Conservation (phyloP, 2,888 invertebrate species). For the Orgyia antiqua region DNA sequence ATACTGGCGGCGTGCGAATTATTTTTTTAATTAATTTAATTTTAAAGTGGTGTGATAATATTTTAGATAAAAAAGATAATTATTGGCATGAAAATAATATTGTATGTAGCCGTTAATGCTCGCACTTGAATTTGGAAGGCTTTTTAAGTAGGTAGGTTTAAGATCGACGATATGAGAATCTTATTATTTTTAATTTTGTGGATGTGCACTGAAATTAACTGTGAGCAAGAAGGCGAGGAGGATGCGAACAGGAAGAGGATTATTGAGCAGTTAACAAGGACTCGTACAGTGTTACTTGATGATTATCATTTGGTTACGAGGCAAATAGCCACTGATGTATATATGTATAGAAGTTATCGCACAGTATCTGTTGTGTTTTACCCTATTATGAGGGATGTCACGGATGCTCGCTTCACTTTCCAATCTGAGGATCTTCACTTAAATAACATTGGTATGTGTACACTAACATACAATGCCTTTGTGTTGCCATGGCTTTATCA, state of each 20-base stretch:
- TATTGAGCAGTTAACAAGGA: conserved; percentile 58
- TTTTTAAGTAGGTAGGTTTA: conserved; percentile 42
- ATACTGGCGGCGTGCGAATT: too few species aligned
- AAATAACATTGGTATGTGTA: conserved; percentile 66
- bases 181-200: conserved; percentile 49
- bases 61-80: too few species aligned
- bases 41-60: too few species aligned
- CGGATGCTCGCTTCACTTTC: conserved; percentile 66
- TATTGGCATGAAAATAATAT: too few species aligned
- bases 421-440: conserved; percentile 70
- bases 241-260: conserved; percentile 55
- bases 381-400: conserved; percentile 56
- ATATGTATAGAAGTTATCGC: conserved; percentile 67
- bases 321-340: conserved; percentile 65
- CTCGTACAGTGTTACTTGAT: conserved; percentile 57
- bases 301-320: conserved; percentile 65
- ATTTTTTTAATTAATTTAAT: too few species aligned
- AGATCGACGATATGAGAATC: conserved; percentile 47
- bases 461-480: conserved; percentile 15
- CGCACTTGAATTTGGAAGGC: conserved; percentile 13
- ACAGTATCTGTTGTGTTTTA: conserved; percentile 68
- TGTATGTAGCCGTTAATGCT: too few species aligned
- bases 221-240: conserved; percentile 55
- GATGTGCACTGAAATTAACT: conserved; percentile 50
- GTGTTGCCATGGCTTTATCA: not conserved